Evolutionary conservation across 2,888 invertebrate genomes (phyloP).

Genomic region (Biston betularia): DNA sequence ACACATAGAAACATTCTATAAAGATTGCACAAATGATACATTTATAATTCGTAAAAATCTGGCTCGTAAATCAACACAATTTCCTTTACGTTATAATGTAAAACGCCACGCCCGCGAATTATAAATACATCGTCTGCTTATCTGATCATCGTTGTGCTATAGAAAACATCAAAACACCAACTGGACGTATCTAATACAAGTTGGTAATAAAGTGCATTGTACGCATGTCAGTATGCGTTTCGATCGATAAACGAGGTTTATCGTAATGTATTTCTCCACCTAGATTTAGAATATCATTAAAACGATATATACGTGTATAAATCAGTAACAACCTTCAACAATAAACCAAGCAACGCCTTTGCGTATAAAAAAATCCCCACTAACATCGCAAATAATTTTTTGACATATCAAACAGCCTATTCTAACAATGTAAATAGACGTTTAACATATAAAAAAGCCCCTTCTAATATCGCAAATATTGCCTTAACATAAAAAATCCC

Average conservation of each 20-base stretch:
- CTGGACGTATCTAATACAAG: neutral
- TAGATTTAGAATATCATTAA: neutral
- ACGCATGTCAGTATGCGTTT: neutral
- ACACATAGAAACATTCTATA: conserved; percentile 2
- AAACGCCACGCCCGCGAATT: neutral
- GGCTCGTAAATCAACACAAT: neutral
- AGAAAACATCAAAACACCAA: neutral
- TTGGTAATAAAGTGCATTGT: neutral
- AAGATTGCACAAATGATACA: neutral
- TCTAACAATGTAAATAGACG: neutral
- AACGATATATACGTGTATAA: neutral
- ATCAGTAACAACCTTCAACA: neutral
- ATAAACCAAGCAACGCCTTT: too few species aligned
- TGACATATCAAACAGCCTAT: too few species aligned
- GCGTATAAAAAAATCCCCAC: neutral
- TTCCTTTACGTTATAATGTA: neutral
- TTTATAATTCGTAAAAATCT: too few species aligned
- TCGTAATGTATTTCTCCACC: neutral
- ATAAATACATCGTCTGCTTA: neutral
- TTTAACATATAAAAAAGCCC: neutral
- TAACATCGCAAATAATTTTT: neutral
- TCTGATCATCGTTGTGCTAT: neutral
- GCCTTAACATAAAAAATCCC: neutral
- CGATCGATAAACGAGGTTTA: neutral
- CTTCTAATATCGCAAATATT: neutral